Base-by-base conservation (phyloP, 2,113 vertebrate genomes). In the Dipodomys merriami region DNA sequence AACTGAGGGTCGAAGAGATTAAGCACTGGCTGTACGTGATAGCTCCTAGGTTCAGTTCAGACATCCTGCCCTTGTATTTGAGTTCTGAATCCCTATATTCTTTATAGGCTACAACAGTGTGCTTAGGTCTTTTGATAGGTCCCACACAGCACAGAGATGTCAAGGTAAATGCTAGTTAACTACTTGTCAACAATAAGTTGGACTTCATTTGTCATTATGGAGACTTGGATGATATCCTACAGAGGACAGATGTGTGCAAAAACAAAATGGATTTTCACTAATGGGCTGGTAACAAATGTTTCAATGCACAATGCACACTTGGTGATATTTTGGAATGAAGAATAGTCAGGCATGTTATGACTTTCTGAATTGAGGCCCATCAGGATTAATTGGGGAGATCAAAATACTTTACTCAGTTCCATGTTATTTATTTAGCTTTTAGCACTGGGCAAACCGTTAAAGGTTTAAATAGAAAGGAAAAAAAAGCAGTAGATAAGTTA, bases 311-410 rank as follows among this genome's bases (percentile, higher is more conserved):
- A 19, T 16, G 79, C 15, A 46, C 0, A 33, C 19, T 49, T 93
- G 81, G 25, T 49, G 27, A 46, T 77, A n/a, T 74, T 87, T 71
- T 4, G 2, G 8, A 27, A 9, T 57, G 7, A 89, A 76, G 44
- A 46, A 68, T 5, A 74, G 85, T 33, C 29, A 78, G 39, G 13
- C 83, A 13, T 27, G 35, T 95, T 74, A 78, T 29, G 68, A 87
- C 12, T 94, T 95, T 35, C 60, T 94, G 35, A 96, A 95, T 60
- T 44, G 13, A 94, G 27, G 20, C 86, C 60, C 92, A 89, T 92
- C 15, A 82, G 74, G 8, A 46, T 85, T 74, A 94, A 76, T 13
- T 69, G 7, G 19, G 30, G 35, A 68, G 9, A 3, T 67, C 86
- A 44, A 39, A 88, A 71, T 91, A 27, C 65, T 91, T 94, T 68